A percentile compares a stretch with the other conserved stretches of the same genome.
These are phyloP conservation scores for Graptemys geographica DNA, from an alignment of 2,797 vertebrate species.

Conservation along the genomic window DNA sequence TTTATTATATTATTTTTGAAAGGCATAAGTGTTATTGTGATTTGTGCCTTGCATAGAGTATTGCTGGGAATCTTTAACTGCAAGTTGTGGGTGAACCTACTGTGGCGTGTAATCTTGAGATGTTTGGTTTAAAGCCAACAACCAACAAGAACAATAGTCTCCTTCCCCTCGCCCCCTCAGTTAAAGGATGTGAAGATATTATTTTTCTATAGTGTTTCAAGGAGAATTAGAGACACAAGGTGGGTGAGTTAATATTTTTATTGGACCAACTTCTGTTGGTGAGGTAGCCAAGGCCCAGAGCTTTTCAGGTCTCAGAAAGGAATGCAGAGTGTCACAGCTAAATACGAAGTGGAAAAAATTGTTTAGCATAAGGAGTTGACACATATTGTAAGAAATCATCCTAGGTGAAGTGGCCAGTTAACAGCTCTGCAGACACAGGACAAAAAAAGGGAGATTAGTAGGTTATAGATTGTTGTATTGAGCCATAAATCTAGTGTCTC, in stretches of 20 bases:
- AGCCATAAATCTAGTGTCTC: not conserved
- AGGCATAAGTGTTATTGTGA: not conserved
- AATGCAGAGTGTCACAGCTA: not conserved
- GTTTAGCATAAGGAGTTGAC: not conserved
- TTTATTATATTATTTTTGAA: not conserved
- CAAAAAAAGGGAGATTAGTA: not conserved
- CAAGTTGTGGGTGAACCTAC: not conserved
- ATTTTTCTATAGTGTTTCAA: not conserved
- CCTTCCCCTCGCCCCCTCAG: fast-evolving
- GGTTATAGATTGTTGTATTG: not conserved
- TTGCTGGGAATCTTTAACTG: not conserved
- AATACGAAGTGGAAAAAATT: not conserved
- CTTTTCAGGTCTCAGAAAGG: not conserved
- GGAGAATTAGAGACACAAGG: not conserved
- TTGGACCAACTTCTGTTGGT: not conserved
- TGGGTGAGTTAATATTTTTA: not conserved
- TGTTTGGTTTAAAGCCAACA: not conserved
- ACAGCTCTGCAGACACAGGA: not conserved
- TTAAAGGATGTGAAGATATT: not conserved
- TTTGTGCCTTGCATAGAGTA: not conserved
- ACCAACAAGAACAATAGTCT: not conserved
- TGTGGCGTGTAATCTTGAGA: not conserved
- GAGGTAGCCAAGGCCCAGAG: not conserved
- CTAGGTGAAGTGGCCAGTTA: not conserved
- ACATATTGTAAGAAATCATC: not conserved